A percentile compares a stretch with the other conserved stretches of the same genome.
Conservation (phyloP, 2,797 vertebrate genomes). For the Anabas testudineus region DNA sequence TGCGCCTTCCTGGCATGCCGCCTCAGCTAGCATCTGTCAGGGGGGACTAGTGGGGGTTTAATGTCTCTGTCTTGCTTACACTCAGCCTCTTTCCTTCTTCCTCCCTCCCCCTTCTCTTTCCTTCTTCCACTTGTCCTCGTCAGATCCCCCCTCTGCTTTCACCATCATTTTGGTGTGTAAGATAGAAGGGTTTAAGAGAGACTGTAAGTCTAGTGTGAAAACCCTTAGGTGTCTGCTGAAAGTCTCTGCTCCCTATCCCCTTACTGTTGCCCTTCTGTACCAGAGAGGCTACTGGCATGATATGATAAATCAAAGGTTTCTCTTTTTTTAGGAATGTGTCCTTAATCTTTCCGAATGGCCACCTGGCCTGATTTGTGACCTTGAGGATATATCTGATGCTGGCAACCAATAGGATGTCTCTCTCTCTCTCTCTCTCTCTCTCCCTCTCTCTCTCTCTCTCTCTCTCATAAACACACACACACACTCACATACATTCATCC, state of each 20-base stretch:
- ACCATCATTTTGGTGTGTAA: conserved; percentile 39
- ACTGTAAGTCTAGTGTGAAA: conserved; percentile 34
- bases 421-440: neutral
- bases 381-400: conserved; percentile 65
- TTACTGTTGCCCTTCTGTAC: conserved; percentile 43
- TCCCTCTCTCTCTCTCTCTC: neutral
- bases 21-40: conserved; percentile 72
- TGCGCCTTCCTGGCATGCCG: conserved; percentile 68
- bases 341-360: conserved; percentile 76
- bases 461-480: neutral
- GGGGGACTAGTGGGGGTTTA: conserved; percentile 62
- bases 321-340: conserved; percentile 69
- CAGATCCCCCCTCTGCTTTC: conserved; percentile 36
- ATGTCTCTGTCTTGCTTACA: conserved; percentile 61
- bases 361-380: conserved; percentile 82
- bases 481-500: conserved; percentile 37
- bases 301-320: conserved; percentile 70
- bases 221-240: conserved; percentile 42
- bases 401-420: conserved; percentile 38
- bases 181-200: conserved; percentile 43
- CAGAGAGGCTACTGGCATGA: conserved; percentile 25
- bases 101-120: conserved; percentile 1
- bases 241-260: conserved; percentile 27
- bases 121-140: conserved; percentile 15
- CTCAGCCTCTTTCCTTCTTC: conserved; percentile 34